phyloP scores from a whole-genome alignment of 2,797 vertebrate genomes.

The Rhyacichthys aspro region DNA sequence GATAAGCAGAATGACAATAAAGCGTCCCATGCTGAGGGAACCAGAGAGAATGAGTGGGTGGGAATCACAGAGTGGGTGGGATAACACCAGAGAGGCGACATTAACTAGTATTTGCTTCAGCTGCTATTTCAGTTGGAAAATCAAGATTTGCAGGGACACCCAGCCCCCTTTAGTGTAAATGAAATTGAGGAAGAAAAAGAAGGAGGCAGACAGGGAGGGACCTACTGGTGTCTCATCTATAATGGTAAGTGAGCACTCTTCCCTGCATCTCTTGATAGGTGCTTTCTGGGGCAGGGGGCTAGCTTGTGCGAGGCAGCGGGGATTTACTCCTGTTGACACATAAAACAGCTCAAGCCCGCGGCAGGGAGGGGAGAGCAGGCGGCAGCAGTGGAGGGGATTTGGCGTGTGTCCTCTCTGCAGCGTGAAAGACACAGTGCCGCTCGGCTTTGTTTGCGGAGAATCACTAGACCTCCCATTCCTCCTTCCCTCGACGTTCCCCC shows the following conservation, averaged over 20 bases:
- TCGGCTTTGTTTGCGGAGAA: conserved; percentile 65
- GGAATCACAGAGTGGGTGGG: conserved; percentile 61
- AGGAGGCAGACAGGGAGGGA: conserved; percentile 64
- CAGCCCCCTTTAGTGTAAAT: conserved; percentile 47
- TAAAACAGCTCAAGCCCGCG: conserved; percentile 4
- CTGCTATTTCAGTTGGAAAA: conserved; percentile 71
- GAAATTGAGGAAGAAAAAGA: conserved; percentile 72
- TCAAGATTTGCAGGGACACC: conserved; percentile 39
- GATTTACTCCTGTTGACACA: conserved; percentile 69
- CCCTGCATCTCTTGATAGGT: conserved; percentile 35
- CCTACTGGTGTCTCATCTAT: conserved; percentile 26
- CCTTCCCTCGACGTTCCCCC: conserved; percentile 6
- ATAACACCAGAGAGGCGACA: conserved; percentile 44
- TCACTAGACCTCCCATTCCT: conserved; percentile 16
- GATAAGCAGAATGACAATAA: conserved; percentile 73
- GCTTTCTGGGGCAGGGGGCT: conserved; percentile 56
- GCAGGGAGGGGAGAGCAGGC: conserved; percentile 34
- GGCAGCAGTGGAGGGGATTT: conserved; percentile 56
- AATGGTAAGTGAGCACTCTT: conserved; percentile 68
- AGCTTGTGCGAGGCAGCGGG: conserved; percentile 46
- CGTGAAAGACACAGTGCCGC: conserved; percentile 52
- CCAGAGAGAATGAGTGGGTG: conserved; percentile 63
- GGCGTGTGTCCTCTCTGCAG: conserved; percentile 48
- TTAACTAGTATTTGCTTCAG: conserved; percentile 74
- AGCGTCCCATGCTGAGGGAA: conserved; percentile 51